Percentiles rank a stretch among this genome's conserved stretches.
Conservation (phyloP, 2,888 invertebrate species). For the Agrotis segetum region DNA sequence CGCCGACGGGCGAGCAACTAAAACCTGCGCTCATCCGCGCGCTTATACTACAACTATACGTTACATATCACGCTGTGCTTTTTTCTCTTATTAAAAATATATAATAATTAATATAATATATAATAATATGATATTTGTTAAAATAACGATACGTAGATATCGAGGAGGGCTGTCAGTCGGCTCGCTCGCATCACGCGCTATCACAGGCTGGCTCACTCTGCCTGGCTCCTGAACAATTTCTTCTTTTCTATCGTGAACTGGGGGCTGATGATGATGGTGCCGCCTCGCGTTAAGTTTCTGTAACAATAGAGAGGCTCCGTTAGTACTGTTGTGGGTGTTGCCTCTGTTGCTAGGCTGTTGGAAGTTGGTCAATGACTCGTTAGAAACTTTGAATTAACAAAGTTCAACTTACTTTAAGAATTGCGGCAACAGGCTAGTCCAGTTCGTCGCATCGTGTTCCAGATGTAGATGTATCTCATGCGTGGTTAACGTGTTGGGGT, state of each 20-base stretch:
- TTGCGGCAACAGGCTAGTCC: conserved; percentile 97
- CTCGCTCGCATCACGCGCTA: conserved; percentile 83
- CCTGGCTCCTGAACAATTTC: conserved; percentile 96
- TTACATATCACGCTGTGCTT: conserved; percentile 92
- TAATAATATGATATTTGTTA: conserved; percentile 91
- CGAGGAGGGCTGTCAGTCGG: conserved; percentile 90
- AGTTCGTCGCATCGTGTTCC: conserved; percentile 96
- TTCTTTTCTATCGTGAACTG: conserved; percentile 97
- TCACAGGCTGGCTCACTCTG: conserved; percentile 84
- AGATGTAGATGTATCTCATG: conserved; percentile 97
- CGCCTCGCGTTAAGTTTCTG: conserved; percentile 96
- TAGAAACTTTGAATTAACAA: conserved; percentile 22
- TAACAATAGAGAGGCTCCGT: conserved; percentile 66
- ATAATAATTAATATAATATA: conserved; percentile 89
- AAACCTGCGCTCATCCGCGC: conserved; percentile 77
- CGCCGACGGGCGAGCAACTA: conserved; percentile 59
- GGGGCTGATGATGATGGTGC: conserved; percentile 97
- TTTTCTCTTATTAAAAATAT: conserved; percentile 91
- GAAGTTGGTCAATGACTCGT: conserved; percentile 26
- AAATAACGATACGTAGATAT: conserved; percentile 90
- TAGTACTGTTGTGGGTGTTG: conserved; percentile 54
- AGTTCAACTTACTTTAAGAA: conserved; percentile 95
- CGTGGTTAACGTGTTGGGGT: conserved; percentile 96
- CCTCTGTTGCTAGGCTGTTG: conserved; percentile 47
- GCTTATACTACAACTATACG: conserved; percentile 88